Percentiles rank a stretch among this genome's conserved stretches.
phyloP scores from a whole-genome alignment of 2,797 vertebrate species.

The Gymnodraco acuticeps region DNA sequence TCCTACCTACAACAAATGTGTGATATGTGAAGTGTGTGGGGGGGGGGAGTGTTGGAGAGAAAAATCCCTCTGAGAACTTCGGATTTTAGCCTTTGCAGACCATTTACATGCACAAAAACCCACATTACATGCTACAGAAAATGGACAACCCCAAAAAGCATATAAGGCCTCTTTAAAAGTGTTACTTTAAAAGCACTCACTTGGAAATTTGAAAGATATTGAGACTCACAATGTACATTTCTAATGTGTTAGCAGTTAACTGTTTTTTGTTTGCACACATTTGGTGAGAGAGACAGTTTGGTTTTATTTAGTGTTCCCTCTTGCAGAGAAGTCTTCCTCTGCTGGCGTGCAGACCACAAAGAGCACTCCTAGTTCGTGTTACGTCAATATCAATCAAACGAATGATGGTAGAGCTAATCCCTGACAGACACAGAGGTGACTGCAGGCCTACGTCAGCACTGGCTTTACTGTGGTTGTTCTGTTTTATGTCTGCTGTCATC shows the following conservation, averaged over 20 bases:
- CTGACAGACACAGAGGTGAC: constrained; percentile 35
- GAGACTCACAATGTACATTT: constrained; percentile 2
- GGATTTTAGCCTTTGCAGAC: no score
- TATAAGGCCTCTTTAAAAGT: no score
- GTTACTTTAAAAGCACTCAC: neutral
- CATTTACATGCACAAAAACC: no score
- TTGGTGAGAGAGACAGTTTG: constrained; percentile 18
- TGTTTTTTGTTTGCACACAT: neutral
- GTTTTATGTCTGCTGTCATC: constrained; percentile 45
- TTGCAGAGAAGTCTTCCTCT: constrained; percentile 21
- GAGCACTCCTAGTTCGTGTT: constrained; percentile 12
- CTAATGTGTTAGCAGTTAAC: constrained; percentile 15
- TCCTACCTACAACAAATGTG: no score
- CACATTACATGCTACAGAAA: no score
- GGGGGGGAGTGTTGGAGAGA: no score
- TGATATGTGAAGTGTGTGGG: no score
- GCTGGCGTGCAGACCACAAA: constrained; percentile 20
- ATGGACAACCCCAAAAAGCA: no score
- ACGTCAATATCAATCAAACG: constrained; percentile 35
- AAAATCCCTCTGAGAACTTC: no score
- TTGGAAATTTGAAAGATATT: neutral
- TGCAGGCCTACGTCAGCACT: constrained; percentile 36
- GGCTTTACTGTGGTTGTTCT: constrained; percentile 30
- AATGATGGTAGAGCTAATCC: constrained; percentile 32
- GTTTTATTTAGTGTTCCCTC: constrained; percentile 12